These are phyloP conservation scores for Crambe crambe DNA, from an alignment of 37 sponge, comb jelly and placozoan species.

Conservation along the genomic window DNA sequence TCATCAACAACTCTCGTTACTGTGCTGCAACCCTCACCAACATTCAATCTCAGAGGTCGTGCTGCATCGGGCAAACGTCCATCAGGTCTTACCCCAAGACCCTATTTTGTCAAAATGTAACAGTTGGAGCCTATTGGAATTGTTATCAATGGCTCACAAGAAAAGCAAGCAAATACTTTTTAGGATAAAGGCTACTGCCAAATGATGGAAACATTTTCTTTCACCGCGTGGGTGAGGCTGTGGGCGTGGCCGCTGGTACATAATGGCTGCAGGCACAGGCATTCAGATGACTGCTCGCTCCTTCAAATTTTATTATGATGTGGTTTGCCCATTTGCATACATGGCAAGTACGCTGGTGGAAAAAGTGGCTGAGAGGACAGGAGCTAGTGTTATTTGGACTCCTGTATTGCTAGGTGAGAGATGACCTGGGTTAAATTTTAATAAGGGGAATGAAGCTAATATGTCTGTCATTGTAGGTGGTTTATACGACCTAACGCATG, in stretches of 20 bases:
- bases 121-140: neutral
- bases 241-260: neutral
- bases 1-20: neutral
- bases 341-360: constrained; percentile 80
- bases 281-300: neutral
- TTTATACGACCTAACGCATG: constrained; percentile 72
- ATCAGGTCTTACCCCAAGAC: constrained; percentile 49
- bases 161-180: constrained; percentile 25
- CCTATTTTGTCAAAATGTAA: constrained; percentile 12
- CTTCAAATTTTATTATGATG: constrained; percentile 83
- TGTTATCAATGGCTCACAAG: constrained; percentile 23
- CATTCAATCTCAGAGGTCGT: constrained; percentile 40
- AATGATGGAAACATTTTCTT: neutral
- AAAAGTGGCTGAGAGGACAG: constrained; percentile 35
- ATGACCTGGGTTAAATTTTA: neutral
- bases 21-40: constrained; percentile 8
- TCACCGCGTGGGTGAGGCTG: no score
- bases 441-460: neutral
- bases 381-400: constrained; percentile 68
- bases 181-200: constrained; percentile 14
- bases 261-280: constrained; percentile 10
- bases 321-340: constrained; percentile 96
- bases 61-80: constrained; percentile 17
- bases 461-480: constrained; percentile 72
- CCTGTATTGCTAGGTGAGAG: constrained; percentile 87